These are phyloP conservation scores for Ectropis grisescens DNA, from an alignment of 1,140 invertebrate species.

Conservation along the genomic window DNA sequence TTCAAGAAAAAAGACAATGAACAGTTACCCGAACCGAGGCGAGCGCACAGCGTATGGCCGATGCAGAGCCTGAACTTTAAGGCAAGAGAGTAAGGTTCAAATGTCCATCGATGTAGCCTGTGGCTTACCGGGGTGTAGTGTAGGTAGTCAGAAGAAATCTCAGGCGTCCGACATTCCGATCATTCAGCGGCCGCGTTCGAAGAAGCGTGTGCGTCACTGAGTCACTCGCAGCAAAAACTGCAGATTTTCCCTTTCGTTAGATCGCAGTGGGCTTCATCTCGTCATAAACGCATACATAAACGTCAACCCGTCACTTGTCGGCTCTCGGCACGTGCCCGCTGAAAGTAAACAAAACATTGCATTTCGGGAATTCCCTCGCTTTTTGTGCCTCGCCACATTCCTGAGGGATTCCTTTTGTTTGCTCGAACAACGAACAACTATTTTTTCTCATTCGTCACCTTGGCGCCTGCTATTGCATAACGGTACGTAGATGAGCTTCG, in stretches of 20 bases:
- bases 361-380: conserved; percentile 62
- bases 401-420: conserved; percentile 67
- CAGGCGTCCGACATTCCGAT: conserved; percentile 34
- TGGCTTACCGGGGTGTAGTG: no score
- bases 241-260: conserved; percentile 62
- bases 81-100: no score
- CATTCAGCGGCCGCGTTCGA: conserved; percentile 28
- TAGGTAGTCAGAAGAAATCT: no score
- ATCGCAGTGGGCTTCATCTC: conserved; percentile 28
- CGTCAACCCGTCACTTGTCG: no score
- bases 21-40: no score
- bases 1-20: no score
- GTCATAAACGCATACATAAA: conserved; percentile 42
- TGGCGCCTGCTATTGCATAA: conserved; percentile 35
- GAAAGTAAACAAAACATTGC: conserved; percentile 59
- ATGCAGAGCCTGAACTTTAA: no score
- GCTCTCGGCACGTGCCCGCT: conserved; percentile 37
- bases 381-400: conserved; percentile 60
- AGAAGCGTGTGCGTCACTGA: conserved; percentile 53
- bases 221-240: conserved; percentile 43
- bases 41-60: no score
- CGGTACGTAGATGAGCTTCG: conserved; percentile 12
- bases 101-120: no score
- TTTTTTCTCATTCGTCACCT: conserved; percentile 42
- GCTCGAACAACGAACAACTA: conserved; percentile 25